Evolutionary conservation across 2,888 invertebrate genomes (phyloP).

Genomic region (Metellina segmentata): DNA sequence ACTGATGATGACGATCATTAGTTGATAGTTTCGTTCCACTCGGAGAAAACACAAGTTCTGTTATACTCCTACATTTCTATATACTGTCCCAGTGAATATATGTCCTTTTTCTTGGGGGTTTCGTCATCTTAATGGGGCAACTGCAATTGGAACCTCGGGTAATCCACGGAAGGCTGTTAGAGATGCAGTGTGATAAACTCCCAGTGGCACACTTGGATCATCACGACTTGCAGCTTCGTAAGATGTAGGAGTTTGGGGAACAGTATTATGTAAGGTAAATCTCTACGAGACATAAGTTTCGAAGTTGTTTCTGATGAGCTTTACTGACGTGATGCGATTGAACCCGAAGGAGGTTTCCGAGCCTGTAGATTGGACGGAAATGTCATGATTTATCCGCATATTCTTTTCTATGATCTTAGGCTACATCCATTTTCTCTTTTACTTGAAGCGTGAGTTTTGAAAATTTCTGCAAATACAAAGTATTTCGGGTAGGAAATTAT

Average conservation of each 20-base stretch:
- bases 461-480: slow-evolving; percentile 31
- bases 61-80: too few relatives aligned
- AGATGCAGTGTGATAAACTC: neutral
- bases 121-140: too few relatives aligned
- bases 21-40: too few relatives aligned
- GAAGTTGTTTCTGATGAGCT: neutral
- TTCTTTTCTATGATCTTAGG: slow-evolving; percentile 7
- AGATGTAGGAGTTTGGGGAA: neutral
- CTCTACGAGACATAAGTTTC: slow-evolving; percentile 26
- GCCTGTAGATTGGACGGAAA: neutral
- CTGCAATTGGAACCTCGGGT: too few relatives aligned
- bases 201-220: slow-evolving; percentile 3
- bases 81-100: too few relatives aligned
- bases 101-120: too few relatives aligned
- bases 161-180: neutral
- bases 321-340: slow-evolving; percentile 7
- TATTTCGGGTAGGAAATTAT: slow-evolving; percentile 4
- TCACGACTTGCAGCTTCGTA: neutral
- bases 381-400: slow-evolving; percentile 16
- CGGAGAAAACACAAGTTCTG: too few relatives aligned
- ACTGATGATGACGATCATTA: too few relatives aligned
- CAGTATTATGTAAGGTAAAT: slow-evolving; percentile 17
- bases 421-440: slow-evolving; percentile 20
- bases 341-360: neutral
- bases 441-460: neutral